Base-by-base conservation (phyloP, 2,888 invertebrate species). In the Aphidoletes aphidimyza region DNA sequence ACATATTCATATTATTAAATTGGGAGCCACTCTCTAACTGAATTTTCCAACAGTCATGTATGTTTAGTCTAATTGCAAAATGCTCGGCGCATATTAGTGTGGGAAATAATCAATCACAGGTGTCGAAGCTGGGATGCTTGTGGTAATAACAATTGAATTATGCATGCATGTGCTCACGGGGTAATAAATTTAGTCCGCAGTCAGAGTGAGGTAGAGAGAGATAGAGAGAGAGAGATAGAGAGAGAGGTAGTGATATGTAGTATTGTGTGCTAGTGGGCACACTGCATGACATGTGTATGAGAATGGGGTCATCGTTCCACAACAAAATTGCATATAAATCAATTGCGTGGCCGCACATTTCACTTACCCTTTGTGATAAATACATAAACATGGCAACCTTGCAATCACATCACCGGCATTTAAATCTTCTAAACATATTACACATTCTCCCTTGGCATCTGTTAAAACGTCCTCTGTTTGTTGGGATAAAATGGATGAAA, bases 381-480 rank as follows among this genome's bases (percentile, higher is more conserved):
- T 97, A 94, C 99, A 99, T 89, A 99, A 95, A 92, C 99, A 99
- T 89, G 99, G 99, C 91, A 99, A 94, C 90, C 99, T 95, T 88
- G 99, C 99, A 91, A 99, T 99, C 88, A 96, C 95, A 92, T 99
- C 96, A 86, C 99, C 99, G 89, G 96, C 94, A 89, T 93, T 93
- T 90, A 99, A 93, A 90, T 99, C 98, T 91, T 99, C 99, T 89
- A 99, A 93, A 91, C 99, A 99, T 91, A 99, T 99, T 89, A 98
- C 97, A 92, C 99, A 99, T 92, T 99, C 99, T 86, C 98, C 98
- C 92, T 98, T 98, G 89, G 97, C 94, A 91, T 98, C 98, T 88
- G 94, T 94, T 91, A 99, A 92, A 89, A 98, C 94, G 91, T 99
- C 99, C 95, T 99, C 98, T 99, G 94, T 84, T n/a, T n/a, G n/a